Evolutionary conservation across 2,113 vertebrate genomes (phyloP), one percentile per base, ranked within the genome.

Genomic region (Crotalus horridus): DNA sequence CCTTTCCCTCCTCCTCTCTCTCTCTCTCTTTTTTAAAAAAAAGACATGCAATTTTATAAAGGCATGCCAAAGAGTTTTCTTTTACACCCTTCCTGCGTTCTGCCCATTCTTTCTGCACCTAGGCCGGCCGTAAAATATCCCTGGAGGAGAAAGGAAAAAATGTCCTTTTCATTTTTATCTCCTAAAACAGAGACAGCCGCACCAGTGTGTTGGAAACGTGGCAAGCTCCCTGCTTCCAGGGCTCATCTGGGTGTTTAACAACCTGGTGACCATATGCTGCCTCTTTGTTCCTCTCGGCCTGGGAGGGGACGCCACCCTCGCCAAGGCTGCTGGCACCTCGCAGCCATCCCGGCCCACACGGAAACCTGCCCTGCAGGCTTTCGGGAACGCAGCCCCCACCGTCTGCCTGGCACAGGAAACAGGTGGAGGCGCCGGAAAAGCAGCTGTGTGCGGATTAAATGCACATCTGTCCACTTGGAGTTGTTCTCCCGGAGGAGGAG

Each of bases 351-450:
- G 26, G 85, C 55, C 5, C 1, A 33, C 7, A 17, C 24, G 85
- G 59, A 46, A 87, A 87, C 85, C 10, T n/a, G 56, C 85, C 29
- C 10, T 1, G 12, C 23, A 58, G 90, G 90, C 90, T 51, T 61
- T 10, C 1, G 0, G 17, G 33, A 24, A 61, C 1, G 8, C 15
- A 2, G 74, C 8, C 0, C 39, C 81, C 55, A 51, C 20, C 2
- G 51, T 55, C 33, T 81, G 15, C 8, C 69, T 81, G 17, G 74
- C 74, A 8, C 11, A 23, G 43, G 1, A 4, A 86, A 3, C 85
- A 87, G 91, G 54, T 15, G 39, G 54, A 39, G 3, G 6, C 39
- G 13, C 29, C 2, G n/a, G 61, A 21, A 29, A 54, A 29, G 4
- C 12, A 58, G 53, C 74, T 17, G 7, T 46, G 74, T 12, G 2